Base-by-base conservation (phyloP, 92 coral and sea anemone genomes). In the Micromussa lordhowensis region DNA sequence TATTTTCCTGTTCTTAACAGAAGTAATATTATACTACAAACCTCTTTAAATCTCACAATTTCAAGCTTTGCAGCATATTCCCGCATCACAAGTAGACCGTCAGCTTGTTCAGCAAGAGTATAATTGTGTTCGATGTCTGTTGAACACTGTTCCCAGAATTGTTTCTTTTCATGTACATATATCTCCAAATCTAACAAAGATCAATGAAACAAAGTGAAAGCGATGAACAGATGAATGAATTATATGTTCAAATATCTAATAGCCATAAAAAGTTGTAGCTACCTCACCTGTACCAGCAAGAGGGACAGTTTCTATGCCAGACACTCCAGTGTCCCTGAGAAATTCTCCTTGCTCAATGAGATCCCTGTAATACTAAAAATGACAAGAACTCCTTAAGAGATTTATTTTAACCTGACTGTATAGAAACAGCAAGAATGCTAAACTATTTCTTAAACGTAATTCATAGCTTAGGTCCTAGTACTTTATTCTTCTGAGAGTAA, bases 21-120 rank as follows among this genome's bases (percentile, higher is more conserved):
- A 30, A 35, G 38, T 55, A 38, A 54, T 35, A 75, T 30, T 21
- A 13, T 83, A 5, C 7, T 36, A 12, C 77, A 38, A 26, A 83
- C 87, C 87, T 83, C 77, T 49, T 83, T 83, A 28, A 16, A 83
- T 64, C 77, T 64, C 29, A 68, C 29, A 51, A 83, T 83, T 83
- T 83, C 87, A 26, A 83, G 48, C 68, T 71, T 18, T 83, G 87
- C 87, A n/a, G 78, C 87, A 70, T 83, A 83, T 32, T 83, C 34
- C 12, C 38, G 21, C 61, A 83, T 29, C 64, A 13, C 22, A 30
- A 78, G 40, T 53, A 5, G 66, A 12, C 40, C 53, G 44, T n/a
- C 82, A 53, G 64, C 59, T 55, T 82, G 63, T 15, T 70, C 86
- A 29, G 78, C 55, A 17, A 21, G 0, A 78, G 40, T 55, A 40